A percentile compares a stretch with the other conserved stretches of the same genome.
Conservation (phyloP, 2,888 invertebrate genomes). For the Pollenia amentaria region DNA sequence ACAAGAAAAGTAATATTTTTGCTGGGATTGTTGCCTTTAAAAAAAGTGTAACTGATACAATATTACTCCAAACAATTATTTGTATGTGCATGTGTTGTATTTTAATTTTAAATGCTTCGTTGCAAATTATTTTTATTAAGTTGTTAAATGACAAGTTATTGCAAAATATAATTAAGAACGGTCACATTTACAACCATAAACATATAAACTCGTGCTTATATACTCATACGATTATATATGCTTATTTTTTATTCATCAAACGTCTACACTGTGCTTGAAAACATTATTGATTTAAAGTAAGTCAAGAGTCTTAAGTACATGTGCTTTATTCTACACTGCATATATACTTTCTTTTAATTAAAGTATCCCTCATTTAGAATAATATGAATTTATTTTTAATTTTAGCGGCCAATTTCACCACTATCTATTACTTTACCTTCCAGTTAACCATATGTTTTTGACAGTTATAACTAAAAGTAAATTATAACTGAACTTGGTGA, state of each 20-base stretch:
- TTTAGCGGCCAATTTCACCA: no score
- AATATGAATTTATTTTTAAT: no score
- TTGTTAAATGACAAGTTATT: slow-evolving; percentile 59
- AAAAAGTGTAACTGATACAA: slow-evolving; percentile 4
- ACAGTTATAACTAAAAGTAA: no score
- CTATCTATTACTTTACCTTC: no score
- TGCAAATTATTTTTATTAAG: slow-evolving; percentile 45
- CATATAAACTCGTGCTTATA: not conserved
- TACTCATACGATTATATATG: not conserved
- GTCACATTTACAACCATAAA: slow-evolving; percentile 19
- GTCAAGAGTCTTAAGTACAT: no score
- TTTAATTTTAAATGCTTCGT: not conserved
- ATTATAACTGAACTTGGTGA: no score
- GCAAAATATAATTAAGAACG: slow-evolving; percentile 49
- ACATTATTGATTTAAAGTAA: no score
- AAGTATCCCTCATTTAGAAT: no score
- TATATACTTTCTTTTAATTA: no score
- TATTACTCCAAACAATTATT: not conserved
- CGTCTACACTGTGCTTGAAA: not conserved
- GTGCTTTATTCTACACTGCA: no score
- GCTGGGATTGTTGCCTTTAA: not conserved
- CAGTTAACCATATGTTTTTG: no score
- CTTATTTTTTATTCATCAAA: slow-evolving; percentile 20
- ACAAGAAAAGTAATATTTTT: no score
- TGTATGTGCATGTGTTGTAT: not conserved